Conservation (phyloP, 2,113 vertebrate genomes). For the Nymphicus hollandicus region DNA sequence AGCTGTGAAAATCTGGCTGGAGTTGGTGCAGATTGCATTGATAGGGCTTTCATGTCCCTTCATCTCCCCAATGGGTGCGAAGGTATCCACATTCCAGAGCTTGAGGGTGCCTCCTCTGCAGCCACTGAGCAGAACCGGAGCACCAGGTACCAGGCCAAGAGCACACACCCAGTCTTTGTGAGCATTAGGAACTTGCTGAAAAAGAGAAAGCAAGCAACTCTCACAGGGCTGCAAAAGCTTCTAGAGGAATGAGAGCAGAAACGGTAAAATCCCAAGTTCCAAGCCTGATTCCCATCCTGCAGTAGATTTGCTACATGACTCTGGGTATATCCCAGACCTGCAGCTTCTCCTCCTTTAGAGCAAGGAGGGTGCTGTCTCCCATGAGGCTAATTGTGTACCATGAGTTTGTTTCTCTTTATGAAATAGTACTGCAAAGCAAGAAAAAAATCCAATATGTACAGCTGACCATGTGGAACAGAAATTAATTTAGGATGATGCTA, state of each 20-base stretch:
- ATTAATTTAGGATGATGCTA: neutral
- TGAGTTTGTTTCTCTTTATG: neutral
- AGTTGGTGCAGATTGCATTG: constrained; percentile 89
- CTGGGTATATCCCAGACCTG: neutral
- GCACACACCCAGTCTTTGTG: constrained; percentile 91
- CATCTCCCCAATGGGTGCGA: constrained; percentile 82
- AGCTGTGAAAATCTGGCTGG: constrained; percentile 90
- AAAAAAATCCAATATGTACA: neutral
- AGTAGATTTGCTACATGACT: neutral
- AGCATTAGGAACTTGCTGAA: constrained; percentile 86
- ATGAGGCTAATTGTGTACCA: neutral
- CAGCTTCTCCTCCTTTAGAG: neutral
- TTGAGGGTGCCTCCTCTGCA: constrained; percentile 90
- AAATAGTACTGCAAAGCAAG: neutral
- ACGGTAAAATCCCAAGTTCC: neutral
- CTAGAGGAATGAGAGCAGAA: accelerated
- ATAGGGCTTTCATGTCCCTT: constrained; percentile 92
- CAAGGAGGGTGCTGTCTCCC: neutral
- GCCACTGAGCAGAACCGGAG: constrained; percentile 82
- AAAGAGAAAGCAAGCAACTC: neutral
- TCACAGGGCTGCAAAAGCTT: neutral
- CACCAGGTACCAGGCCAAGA: constrained; percentile 82
- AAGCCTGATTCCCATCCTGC: neutral
- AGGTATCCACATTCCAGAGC: constrained; percentile 88
- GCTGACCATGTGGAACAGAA: neutral